Evolutionary conservation across 2,113 vertebrate species (phyloP), one percentile per base, ranked within the genome.

Genomic region (Bos indicus): DNA sequence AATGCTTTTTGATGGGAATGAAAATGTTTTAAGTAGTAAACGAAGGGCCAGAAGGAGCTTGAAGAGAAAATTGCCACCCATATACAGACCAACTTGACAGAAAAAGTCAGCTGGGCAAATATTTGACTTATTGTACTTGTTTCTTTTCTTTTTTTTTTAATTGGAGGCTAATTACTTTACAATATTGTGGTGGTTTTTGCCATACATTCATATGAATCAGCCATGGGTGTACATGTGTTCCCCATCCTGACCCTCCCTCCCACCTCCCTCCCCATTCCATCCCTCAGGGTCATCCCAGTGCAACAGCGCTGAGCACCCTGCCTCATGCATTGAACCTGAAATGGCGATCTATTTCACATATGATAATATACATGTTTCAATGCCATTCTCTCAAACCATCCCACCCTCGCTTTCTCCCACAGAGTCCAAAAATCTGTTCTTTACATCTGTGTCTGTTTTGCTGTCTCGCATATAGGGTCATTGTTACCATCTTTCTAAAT

Each of bases 61-160:
- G 40, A 96, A 87, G 83, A 83, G 89, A 95, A 94, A 56, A 95
- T 46, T 95, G 80, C 67, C 86, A 94, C 89, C 90, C 94, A 80
- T 62, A 59, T 9, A 95, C 60, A 96, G 43, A 90, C 19, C 46
- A 95, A 88, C 33, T 9, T 96, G 91, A 95, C 95, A 97, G 91
- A 40, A 93, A 84, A 62, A 96, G 94, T 93, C 97, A 97, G 94
- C 96, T 97, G 93, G 57, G 59, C 89, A 98, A 98, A 97, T 96
- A 97, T 97, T 98, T 98, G 89, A 64, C 89, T 95, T 74, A 83
- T 82, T 87, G 36, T 93, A 43, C 57, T 95, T 93, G 78, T 84
- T 91, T 94, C 95, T 74, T 74, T 74, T 23, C 21, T 36, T n/a
- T 67, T 88, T 12, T 67, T 67, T 64, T 64, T 4, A 71, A 74